Conservation (phyloP, 2,113 vertebrate species). For the Mormyrus iriodes region DNA sequence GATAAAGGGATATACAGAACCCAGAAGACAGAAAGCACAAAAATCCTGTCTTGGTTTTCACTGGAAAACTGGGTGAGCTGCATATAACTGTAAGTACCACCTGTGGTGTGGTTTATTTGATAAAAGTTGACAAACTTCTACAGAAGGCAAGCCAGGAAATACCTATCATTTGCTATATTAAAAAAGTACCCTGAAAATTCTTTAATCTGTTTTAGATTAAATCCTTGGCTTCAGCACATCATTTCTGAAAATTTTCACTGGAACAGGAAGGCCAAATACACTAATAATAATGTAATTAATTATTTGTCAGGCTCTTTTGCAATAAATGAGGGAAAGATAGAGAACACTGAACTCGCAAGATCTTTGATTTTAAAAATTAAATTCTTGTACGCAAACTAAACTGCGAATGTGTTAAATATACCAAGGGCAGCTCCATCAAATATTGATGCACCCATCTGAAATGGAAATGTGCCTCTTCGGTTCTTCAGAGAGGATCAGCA, state of each 20-base stretch:
- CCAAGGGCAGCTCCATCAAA: slow-evolving; percentile 3
- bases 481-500: slow-evolving; percentile 1
- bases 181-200: neutral
- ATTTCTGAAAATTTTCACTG: neutral
- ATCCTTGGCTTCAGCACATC: neutral
- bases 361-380: neutral
- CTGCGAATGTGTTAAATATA: slow-evolving; percentile 1
- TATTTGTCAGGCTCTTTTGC: neutral
- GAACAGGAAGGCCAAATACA: neutral
- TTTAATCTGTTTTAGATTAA: neutral
- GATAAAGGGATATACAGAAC: neutral
- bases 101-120: neutral
- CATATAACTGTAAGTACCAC: neutral
- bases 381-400: neutral
- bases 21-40: neutral
- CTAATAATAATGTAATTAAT: neutral
- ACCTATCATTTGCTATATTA: neutral
- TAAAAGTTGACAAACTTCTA: neutral
- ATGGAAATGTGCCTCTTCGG: slow-evolving; percentile 13
- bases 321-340: neutral
- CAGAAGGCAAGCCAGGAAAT: neutral
- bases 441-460: slow-evolving; percentile 2
- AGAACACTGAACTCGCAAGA: neutral
- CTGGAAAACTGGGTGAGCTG: neutral
- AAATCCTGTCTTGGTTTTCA: neutral